These are phyloP conservation scores for Rostratula benghalensis DNA, from an alignment of 2,113 vertebrate species.

Conservation along the genomic window DNA sequence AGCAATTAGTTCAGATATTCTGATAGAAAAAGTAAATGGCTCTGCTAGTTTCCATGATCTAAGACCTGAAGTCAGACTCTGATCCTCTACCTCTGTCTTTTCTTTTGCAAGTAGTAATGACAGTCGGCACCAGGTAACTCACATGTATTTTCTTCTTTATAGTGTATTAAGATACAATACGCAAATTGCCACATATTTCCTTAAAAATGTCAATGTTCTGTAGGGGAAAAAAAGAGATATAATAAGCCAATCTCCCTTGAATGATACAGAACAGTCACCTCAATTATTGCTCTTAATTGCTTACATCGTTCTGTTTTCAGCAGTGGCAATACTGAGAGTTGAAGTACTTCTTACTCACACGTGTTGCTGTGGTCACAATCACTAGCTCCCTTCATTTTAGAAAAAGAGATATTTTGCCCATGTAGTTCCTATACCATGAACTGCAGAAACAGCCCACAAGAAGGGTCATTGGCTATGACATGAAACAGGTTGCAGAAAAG, in stretches of 20 bases:
- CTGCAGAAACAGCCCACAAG: neutral
- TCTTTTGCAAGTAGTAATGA: neutral
- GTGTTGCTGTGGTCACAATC: neutral
- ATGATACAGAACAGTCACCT: neutral
- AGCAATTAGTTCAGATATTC: neutral
- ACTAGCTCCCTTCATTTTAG: neutral
- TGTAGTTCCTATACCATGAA: neutral
- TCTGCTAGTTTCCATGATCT: neutral
- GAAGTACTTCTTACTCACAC: neutral
- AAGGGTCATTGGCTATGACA: neutral
- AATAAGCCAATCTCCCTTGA: neutral
- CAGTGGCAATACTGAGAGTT: neutral
- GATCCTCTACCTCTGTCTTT: neutral
- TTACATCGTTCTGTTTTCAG: neutral
- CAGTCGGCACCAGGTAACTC: neutral
- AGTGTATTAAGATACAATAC: neutral
- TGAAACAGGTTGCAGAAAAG: neutral
- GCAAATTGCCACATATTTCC: neutral
- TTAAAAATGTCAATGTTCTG: neutral
- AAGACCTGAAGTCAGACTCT: neutral
- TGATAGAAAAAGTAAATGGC: neutral
- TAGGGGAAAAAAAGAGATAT: neutral
- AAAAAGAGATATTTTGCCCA: neutral
- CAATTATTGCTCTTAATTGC: neutral
- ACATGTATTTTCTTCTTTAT: neutral